A percentile compares a stretch with the other conserved stretches of the same genome.
These are phyloP conservation scores for Tetragonula carbonaria DNA, from an alignment of 2,888 invertebrate species.

Conservation along the genomic window DNA sequence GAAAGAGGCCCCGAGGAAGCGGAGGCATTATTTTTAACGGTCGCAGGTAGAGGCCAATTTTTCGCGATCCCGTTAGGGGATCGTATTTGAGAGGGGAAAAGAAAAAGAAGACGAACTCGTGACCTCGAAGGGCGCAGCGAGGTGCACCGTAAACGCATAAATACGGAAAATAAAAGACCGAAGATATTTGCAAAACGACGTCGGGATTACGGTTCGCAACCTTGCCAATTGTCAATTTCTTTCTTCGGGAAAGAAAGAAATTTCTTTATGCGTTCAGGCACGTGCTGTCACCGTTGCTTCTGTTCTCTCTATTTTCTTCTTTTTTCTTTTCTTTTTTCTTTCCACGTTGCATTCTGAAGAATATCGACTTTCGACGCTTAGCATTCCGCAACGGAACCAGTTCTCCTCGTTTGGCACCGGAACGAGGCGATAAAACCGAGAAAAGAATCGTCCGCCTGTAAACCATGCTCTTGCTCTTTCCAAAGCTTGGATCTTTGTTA, in stretches of 20 bases:
- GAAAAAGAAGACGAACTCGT: conserved; percentile 50
- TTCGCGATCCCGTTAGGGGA: conserved; percentile 70
- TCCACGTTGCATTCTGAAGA: conserved; percentile 9
- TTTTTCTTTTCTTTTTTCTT: not conserved
- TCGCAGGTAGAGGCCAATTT: conserved; percentile 64
- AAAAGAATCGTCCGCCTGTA: conserved; percentile 5
- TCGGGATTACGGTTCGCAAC: conserved; percentile 72
- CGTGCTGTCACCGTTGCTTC: conserved; percentile 11
- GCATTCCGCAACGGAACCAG: conserved; percentile 26
- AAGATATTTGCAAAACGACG: conserved; percentile 65
- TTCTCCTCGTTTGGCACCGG: conserved; percentile 2
- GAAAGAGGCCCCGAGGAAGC: not conserved
- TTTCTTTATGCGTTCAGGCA: conserved; percentile 2
- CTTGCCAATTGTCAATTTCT: conserved; percentile 56
- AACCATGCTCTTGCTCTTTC: not conserved
- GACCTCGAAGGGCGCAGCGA: conserved; percentile 63
- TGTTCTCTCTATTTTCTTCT: not conserved
- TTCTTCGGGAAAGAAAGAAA: conserved; percentile 7
- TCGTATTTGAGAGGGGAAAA: conserved; percentile 7
- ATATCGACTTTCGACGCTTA: conserved; percentile 26
- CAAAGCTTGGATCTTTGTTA: not conserved
- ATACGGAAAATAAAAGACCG: conserved; percentile 59
- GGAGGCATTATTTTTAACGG: conserved; percentile 54
- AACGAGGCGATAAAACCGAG: conserved; percentile 8
- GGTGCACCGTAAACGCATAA: conserved; percentile 73